Conservation (phyloP, 2,113 vertebrate genomes). For the Equus przewalskii region DNA sequence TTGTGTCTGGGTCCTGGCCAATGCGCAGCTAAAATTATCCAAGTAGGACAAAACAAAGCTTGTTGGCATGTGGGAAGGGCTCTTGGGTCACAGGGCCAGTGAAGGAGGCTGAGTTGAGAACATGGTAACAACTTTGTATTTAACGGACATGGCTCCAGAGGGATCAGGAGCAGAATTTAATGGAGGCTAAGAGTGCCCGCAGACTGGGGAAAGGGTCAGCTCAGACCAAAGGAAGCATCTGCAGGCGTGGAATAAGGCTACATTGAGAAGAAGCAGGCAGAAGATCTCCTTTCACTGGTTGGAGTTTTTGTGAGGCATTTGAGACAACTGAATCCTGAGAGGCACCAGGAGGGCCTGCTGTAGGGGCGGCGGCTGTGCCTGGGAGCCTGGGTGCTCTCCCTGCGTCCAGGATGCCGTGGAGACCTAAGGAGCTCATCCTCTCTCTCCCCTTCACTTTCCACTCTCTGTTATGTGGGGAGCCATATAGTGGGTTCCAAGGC, state of each 20-base stretch:
- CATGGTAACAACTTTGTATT: constrained; percentile 20
- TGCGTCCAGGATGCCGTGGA: neutral
- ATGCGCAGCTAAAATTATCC: neutral
- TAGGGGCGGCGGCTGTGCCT: neutral
- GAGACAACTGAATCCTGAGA: neutral
- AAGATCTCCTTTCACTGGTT: neutral
- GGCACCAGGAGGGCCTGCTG: neutral
- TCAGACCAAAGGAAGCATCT: constrained; percentile 52
- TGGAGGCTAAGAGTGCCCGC: constrained; percentile 26
- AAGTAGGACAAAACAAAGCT: neutral
- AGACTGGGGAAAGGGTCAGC: neutral
- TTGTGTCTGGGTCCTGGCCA: neutral
- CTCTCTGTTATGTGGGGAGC: neutral
- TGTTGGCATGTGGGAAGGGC: neutral
- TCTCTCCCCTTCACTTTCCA: neutral
- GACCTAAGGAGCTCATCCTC: neutral
- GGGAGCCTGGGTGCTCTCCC: neutral
- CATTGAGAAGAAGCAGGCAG: neutral
- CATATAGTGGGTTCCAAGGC: neutral
- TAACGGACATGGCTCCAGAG: constrained; percentile 64
- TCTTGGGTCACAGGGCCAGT: neutral
- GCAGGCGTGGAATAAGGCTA: neutral
- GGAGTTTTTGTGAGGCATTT: neutral
- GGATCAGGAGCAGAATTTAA: constrained; percentile 49
- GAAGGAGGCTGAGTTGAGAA: neutral